These are phyloP conservation scores for Channa maculata DNA, from an alignment of 2,113 vertebrate species.

Conservation along the genomic window DNA sequence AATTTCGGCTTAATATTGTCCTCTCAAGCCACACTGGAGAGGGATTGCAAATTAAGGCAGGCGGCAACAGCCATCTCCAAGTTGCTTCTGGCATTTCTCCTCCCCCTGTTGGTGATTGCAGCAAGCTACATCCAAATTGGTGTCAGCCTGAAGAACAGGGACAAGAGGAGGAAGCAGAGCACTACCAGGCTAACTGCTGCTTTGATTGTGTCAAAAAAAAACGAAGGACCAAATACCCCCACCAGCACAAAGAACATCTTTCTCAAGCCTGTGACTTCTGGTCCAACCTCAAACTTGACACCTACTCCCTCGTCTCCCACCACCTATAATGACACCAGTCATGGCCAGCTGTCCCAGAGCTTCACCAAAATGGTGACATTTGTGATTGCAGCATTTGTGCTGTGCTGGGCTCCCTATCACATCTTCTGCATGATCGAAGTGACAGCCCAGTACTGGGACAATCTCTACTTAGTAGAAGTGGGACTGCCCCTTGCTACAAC, in stretches of 20 bases:
- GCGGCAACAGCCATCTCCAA: constrained; percentile 80
- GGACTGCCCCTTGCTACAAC: constrained; percentile 82
- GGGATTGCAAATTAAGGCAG: constrained; percentile 74
- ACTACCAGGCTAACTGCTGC: constrained; percentile 8
- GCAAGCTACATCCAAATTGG: constrained; percentile 85
- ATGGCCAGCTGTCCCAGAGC: constrained; percentile 77
- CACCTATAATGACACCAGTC: not conserved
- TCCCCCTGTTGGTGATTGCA: constrained; percentile 86
- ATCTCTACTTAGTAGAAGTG: constrained; percentile 46
- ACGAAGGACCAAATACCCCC: not conserved
- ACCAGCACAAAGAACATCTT: not conserved
- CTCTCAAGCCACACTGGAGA: not conserved
- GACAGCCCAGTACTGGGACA: constrained; percentile 51
- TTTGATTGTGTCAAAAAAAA: constrained; percentile 7
- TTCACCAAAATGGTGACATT: constrained; percentile 89
- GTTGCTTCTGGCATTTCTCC: constrained; percentile 85
- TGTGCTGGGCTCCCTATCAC: constrained; percentile 92
- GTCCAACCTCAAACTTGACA: not conserved
- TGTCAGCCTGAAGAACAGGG: constrained; percentile 82
- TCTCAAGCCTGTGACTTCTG: constrained; percentile 2
- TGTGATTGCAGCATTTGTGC: constrained; percentile 88
- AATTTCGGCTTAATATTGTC: constrained; percentile 76
- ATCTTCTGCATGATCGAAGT: constrained; percentile 87
- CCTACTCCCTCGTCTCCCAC: constrained; percentile 1
- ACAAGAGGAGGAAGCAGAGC: constrained; percentile 70